These are phyloP conservation scores for Eumacrocentrus americanus DNA, from an alignment of 2,888 invertebrate genomes.

Conservation along the genomic window DNA sequence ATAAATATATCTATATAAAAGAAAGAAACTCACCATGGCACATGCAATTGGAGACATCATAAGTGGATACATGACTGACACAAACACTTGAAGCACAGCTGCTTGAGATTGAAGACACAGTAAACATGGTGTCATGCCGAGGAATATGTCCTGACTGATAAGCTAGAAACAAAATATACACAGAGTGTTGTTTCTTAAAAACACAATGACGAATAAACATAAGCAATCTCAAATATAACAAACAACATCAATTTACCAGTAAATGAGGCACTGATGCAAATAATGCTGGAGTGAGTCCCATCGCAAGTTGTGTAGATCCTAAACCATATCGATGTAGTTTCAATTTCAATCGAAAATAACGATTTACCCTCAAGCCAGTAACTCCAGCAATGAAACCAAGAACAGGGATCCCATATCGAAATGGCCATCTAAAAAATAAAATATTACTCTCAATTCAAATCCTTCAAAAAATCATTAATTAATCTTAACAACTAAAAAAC, in stretches of 20 bases:
- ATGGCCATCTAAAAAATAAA: conserved; percentile 62
- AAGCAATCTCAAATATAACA: no score
- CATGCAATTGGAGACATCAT: conserved; percentile 67
- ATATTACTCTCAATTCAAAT: conserved; percentile 27
- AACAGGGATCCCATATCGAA: conserved; percentile 63
- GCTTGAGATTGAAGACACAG: conserved; percentile 71
- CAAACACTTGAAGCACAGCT: conserved; percentile 63
- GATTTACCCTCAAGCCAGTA: conserved; percentile 69
- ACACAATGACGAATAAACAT: not conserved
- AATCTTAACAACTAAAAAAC: not conserved
- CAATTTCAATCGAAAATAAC: conserved; percentile 68
- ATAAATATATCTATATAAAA: no score
- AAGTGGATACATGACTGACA: conserved; percentile 69
- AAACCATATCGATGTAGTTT: conserved; percentile 68
- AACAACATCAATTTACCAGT: conserved; percentile 59
- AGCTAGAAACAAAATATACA: conserved; percentile 58
- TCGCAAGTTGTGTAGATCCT: conserved; percentile 68
- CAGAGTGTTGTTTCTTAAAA: conserved; percentile 18
- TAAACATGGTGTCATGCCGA: conserved; percentile 68
- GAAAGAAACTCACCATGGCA: conserved; percentile 65
- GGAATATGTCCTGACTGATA: conserved; percentile 66
- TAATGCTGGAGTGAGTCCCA: conserved; percentile 67
- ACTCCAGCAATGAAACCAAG: conserved; percentile 65
- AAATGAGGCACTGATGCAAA: conserved; percentile 66
- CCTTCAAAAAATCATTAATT: not conserved